A percentile compares a stretch with the other conserved stretches of the same genome.
Conservation (phyloP, 2,797 vertebrate genomes). For the Danio albolineatus region DNA sequence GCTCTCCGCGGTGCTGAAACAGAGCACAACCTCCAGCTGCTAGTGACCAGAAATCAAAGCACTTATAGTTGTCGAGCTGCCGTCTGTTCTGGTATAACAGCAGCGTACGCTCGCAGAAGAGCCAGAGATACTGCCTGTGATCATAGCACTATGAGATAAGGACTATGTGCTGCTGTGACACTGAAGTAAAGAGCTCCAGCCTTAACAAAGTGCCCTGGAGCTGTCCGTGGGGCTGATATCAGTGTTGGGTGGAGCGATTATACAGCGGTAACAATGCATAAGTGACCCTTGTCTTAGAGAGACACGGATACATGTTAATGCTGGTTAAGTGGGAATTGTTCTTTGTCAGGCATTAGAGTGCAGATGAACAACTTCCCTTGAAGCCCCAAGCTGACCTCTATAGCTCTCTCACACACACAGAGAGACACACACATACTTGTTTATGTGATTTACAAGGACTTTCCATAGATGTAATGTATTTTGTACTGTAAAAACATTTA, state of each 20-base stretch:
- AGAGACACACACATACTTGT: no score
- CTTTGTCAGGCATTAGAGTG: slow-evolving; percentile 23
- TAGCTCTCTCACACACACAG: neutral
- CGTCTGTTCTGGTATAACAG: neutral
- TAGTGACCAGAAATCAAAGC: slow-evolving; percentile 29
- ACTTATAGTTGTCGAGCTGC: slow-evolving; percentile 6
- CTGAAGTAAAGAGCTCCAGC: neutral
- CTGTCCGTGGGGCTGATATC: slow-evolving; percentile 43
- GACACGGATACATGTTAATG: slow-evolving; percentile 29
- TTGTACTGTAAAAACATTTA: no score
- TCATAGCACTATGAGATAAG: neutral
- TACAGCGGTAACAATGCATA: neutral
- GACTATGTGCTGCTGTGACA: slow-evolving; percentile 6
- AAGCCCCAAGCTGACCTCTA: slow-evolving; percentile 21
- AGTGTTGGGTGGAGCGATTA: neutral
- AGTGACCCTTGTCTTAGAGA: slow-evolving; percentile 33
- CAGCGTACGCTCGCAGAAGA: neutral
- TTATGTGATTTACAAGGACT: no score
- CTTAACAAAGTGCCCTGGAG: neutral
- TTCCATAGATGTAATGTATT: no score
- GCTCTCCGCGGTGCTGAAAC: slow-evolving; percentile 45
- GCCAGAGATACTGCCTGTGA: slow-evolving; percentile 8
- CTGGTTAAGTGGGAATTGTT: slow-evolving; percentile 45
- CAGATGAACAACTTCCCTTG: slow-evolving; percentile 22
- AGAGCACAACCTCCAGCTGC: neutral